Evolutionary conservation across 1,140 invertebrate genomes (phyloP).

Genomic region (Drosophila sechellia): DNA sequence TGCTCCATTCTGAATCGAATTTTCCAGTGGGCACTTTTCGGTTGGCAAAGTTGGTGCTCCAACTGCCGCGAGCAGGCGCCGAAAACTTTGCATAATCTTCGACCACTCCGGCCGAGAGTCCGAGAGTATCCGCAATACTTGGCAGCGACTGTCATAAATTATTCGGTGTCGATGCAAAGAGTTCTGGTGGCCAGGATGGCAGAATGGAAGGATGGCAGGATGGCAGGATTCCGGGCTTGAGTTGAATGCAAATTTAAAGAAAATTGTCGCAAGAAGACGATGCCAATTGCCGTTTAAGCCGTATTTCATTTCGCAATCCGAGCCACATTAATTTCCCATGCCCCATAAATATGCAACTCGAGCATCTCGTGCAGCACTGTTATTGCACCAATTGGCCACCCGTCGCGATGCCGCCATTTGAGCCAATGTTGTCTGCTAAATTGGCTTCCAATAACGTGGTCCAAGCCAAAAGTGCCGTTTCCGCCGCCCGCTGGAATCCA

Average conservation of each 20-base stretch:
- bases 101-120: constrained; percentile 26
- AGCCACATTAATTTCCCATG: constrained; percentile 59
- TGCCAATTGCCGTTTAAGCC: constrained; percentile 38
- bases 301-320: constrained; percentile 23
- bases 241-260: constrained; percentile 55
- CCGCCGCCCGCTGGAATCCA: not conserved
- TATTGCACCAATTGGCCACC: constrained; percentile 64
- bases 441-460: constrained; percentile 62
- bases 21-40: constrained; percentile 11
- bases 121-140: not conserved
- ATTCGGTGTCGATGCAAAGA: constrained; percentile 19
- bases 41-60: constrained; percentile 10
- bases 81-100: constrained; percentile 58
- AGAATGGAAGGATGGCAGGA: not conserved
- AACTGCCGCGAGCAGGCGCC: constrained; percentile 28
- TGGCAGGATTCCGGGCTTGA: not conserved
- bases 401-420: constrained; percentile 10
- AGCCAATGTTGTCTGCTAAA: constrained; percentile 54
- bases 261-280: constrained; percentile 40
- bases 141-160: constrained; percentile 41
- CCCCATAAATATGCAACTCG: constrained; percentile 71
- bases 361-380: constrained; percentile 39
- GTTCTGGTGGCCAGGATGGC: not conserved
- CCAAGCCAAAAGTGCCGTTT: constrained; percentile 4
- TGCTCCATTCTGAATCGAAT: constrained; percentile 28